Conservation (phyloP, 2,888 invertebrate genomes). For the Calameuta idolon region DNA sequence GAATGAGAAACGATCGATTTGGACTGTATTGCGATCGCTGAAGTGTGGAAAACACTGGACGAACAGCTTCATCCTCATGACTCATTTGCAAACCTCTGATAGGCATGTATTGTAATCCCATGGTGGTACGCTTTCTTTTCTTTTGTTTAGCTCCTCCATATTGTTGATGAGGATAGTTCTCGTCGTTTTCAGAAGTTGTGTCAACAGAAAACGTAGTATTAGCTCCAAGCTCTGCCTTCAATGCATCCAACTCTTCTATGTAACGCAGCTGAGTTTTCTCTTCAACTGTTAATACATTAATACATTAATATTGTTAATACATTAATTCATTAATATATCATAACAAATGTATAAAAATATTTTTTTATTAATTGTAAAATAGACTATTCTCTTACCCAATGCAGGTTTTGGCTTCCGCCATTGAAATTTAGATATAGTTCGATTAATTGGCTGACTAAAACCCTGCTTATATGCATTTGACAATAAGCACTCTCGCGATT, state of each 20-base stretch:
- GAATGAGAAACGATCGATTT: constrained; percentile 63
- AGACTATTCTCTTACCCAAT: constrained; percentile 61
- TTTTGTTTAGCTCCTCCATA: constrained; percentile 51
- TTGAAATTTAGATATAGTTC: constrained; percentile 65
- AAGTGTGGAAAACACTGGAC: constrained; percentile 62
- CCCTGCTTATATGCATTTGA: constrained; percentile 74
- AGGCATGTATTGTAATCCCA: constrained; percentile 44
- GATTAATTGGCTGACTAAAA: constrained; percentile 66
- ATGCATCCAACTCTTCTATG: constrained; percentile 57
- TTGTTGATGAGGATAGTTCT: constrained; percentile 55
- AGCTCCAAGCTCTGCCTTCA: constrained; percentile 56
- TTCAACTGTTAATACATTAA: constrained; percentile 55
- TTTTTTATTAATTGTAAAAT: constrained; percentile 35
- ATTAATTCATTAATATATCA: constrained; percentile 36
- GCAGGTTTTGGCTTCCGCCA: constrained; percentile 66
- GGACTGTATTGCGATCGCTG: constrained; percentile 58
- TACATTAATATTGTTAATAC: too few species aligned
- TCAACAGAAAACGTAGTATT: constrained; percentile 51
- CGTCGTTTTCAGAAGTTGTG: constrained; percentile 62
- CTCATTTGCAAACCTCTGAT: constrained; percentile 51
- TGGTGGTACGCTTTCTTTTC: constrained; percentile 45
- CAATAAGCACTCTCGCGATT: constrained; percentile 73
- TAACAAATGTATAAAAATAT: constrained; percentile 10
- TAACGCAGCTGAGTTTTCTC: constrained; percentile 61
- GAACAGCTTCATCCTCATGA: constrained; percentile 56